Evolutionary conservation across 2,888 invertebrate genomes (phyloP), one percentile per base, ranked within the genome.

Genomic region (Anthophora plumipes): DNA sequence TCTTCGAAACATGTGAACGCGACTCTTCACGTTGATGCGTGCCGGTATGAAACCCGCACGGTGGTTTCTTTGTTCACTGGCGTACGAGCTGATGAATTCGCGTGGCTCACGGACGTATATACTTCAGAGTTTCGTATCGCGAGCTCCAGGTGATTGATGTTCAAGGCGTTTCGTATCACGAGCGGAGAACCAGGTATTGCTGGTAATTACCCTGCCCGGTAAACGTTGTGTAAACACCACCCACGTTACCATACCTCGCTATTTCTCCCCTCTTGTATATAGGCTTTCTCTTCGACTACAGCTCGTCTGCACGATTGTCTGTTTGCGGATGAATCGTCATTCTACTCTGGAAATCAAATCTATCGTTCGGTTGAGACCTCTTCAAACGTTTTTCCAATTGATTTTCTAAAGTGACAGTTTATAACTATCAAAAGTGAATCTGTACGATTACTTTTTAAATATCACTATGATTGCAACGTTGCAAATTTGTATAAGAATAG

Each of bases 211-310:
- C 78, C 66, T 72, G 68, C 60, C 63, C 69, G 70, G 75, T 85
- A 84, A 88, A 89, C 68, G 82, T 72, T 85, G 77, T 83, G 88
- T 83, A 88, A 88, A 89, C 85, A 89, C 66, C 73, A 69, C 31
- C 76, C 72, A 46, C 67, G 39, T 8, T n/a, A 60, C 57, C 52
- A 61, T 74, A 63, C 61, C 31, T 71, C 48, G 25, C 43, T 69
- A 7, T 54, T 54, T 66, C 60, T 25, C 39, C 48, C 39, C 14
- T 17, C 0, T 9, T 48, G 14, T 48, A 41, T 22, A 60, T 31
- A 17, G 9, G 31, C 17, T 37, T 41, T 55, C 43, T 31, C 20
- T 14, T 60, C 17, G 2, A 43, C 41, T 52, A 54, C 22, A 17
- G n/a, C 31, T 52, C 31, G 25, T 20, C 37, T 31, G 31, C 66